Percentiles rank a stretch among this genome's conserved stretches.
Evolutionary conservation across 2,888 invertebrate genomes (phyloP).

Genomic region (Seladonia tumulorum): DNA sequence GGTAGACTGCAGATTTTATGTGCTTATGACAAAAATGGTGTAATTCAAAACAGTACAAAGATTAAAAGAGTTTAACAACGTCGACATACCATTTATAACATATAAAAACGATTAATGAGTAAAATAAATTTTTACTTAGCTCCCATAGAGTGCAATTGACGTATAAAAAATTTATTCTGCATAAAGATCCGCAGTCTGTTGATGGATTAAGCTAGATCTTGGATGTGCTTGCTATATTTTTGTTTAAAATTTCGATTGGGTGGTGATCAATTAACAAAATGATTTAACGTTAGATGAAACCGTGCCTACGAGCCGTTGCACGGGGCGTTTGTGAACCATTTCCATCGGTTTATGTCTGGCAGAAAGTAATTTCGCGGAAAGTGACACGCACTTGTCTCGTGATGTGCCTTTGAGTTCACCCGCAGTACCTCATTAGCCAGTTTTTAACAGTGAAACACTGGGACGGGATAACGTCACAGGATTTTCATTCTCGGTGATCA

Average conservation of each 20-base stretch:
- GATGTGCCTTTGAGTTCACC: constrained; percentile 9
- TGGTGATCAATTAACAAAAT: background rate
- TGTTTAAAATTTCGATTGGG: background rate
- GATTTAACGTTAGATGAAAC: background rate
- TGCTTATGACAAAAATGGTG: too few relatives aligned
- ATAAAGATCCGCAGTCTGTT: too few relatives aligned
- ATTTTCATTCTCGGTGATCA: background rate
- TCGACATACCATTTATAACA: too few relatives aligned
- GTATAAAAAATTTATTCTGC: too few relatives aligned
- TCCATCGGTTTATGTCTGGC: background rate
- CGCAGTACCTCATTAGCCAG: constrained; percentile 8
- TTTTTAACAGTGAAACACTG: constrained; percentile 13
- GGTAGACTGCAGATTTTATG: too few relatives aligned
- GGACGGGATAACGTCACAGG: background rate
- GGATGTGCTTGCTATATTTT: background rate
- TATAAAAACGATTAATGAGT: too few relatives aligned
- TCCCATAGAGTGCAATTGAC: too few relatives aligned
- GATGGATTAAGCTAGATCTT: background rate
- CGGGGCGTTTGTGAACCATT: background rate
- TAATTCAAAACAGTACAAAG: too few relatives aligned
- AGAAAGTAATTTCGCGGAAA: constrained; percentile 2
- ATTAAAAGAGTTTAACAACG: too few relatives aligned
- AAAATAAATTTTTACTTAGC: too few relatives aligned
- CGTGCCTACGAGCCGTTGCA: background rate
- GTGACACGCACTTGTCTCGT: background rate